phyloP scores from a whole-genome alignment of 2,888 invertebrate genomes.

The Drosophila sordidula region DNA sequence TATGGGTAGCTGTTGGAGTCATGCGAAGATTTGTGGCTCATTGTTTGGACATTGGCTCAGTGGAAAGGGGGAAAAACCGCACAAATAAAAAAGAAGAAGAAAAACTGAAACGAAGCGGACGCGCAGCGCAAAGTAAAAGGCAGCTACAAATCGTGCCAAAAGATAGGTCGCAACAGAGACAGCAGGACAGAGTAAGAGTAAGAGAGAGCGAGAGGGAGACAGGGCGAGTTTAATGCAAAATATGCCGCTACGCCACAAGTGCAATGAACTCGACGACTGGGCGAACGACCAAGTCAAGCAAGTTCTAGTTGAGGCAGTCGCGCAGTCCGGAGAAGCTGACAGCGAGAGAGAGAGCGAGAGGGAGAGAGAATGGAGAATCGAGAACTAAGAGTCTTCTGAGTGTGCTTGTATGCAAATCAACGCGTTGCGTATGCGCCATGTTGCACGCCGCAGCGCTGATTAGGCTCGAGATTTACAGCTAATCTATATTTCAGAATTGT shows the following conservation, averaged over 20 bases:
- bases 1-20: slow-evolving; percentile 18
- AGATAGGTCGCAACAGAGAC: slow-evolving; percentile 37
- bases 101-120: slow-evolving; percentile 15
- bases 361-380: slow-evolving; percentile 22
- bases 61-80: slow-evolving; percentile 18
- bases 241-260: slow-evolving; percentile 77
- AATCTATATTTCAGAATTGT: slow-evolving; percentile 76
- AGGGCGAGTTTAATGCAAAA: slow-evolving; percentile 69
- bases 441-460: slow-evolving; percentile 51
- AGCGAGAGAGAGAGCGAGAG: slow-evolving; percentile 1
- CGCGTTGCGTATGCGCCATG: slow-evolving; percentile 33
- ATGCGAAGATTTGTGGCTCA: slow-evolving; percentile 46
- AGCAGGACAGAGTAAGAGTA: slow-evolving; percentile 11
- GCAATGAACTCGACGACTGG: slow-evolving; percentile 68
- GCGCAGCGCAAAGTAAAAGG: slow-evolving; percentile 52
- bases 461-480: slow-evolving; percentile 75
- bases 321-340: slow-evolving; percentile 46
- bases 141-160: slow-evolving; percentile 54
- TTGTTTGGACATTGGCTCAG: slow-evolving; percentile 35
- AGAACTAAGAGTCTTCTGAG: slow-evolving; percentile 22
- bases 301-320: slow-evolving; percentile 79
- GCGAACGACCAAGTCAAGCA: slow-evolving; percentile 70
- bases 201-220: slow-evolving; percentile 17
- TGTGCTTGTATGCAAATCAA: slow-evolving; percentile 47
- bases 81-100: neutral